Evolutionary conservation across 2,113 vertebrate genomes (phyloP).

Genomic region (Equus przewalskii): DNA sequence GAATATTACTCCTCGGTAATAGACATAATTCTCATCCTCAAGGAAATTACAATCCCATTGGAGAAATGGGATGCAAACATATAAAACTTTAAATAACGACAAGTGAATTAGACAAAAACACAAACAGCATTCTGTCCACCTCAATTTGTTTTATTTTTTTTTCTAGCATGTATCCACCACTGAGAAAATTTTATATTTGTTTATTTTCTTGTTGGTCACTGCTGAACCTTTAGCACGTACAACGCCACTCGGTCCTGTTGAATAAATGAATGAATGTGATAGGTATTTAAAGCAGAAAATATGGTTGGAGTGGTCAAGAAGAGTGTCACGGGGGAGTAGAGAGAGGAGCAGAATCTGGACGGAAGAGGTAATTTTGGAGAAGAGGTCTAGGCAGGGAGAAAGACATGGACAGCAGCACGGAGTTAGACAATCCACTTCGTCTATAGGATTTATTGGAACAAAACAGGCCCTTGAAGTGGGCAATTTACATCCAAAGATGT

Average conservation of each 20-base stretch:
- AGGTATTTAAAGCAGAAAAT: neutral
- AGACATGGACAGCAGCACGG: neutral
- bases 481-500: neutral
- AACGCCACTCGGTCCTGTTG: neutral
- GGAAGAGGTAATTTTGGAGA: neutral
- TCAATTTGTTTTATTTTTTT: neutral
- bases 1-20: neutral
- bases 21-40: neutral
- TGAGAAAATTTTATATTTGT: neutral
- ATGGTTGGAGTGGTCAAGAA: neutral
- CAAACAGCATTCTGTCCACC: neutral
- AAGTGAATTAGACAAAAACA: neutral
- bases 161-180: neutral
- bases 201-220: constrained; percentile 21
- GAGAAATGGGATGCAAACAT: neutral
- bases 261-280: neutral
- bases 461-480: neutral
- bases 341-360: neutral
- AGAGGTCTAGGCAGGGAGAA: neutral
- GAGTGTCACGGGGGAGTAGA: neutral
- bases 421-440: neutral
- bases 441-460: neutral
- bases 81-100: neutral
- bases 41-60: neutral
- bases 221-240: neutral